Conservation (phyloP, 1,140 invertebrate genomes). For the Lamellibrachia luymesi region DNA sequence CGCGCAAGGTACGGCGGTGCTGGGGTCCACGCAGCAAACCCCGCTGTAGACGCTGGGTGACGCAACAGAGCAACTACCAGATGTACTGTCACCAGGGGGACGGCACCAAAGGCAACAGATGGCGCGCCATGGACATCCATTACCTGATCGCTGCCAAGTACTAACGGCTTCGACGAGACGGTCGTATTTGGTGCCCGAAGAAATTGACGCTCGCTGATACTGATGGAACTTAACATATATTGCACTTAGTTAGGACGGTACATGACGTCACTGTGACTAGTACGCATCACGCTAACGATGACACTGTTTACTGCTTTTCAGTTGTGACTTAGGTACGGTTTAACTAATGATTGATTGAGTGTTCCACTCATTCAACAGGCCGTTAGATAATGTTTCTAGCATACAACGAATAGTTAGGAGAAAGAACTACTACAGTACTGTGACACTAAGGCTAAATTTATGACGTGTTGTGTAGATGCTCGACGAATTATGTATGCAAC, state of each 20-base stretch:
- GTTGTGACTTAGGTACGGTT: background rate
- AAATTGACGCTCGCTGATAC: background rate
- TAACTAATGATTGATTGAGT: background rate
- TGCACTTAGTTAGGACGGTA: background rate
- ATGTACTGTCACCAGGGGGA: background rate
- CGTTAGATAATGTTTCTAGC: background rate
- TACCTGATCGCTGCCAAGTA: background rate
- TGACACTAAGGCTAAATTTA: background rate
- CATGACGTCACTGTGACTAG: background rate
- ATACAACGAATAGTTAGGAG: background rate
- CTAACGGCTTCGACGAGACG: background rate
- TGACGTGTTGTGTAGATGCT: background rate
- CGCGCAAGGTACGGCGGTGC: background rate
- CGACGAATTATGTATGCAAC: background rate
- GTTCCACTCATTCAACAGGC: background rate
- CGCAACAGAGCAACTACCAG: background rate
- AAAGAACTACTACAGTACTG: background rate
- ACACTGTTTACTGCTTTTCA: background rate
- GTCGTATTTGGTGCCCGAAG: background rate
- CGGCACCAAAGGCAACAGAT: background rate
- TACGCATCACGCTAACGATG: background rate
- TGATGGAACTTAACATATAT: background rate
- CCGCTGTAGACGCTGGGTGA: background rate
- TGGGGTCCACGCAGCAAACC: background rate
- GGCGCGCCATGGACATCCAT: background rate